Percentiles rank a stretch among this genome's conserved stretches.
phyloP scores from a whole-genome alignment of 1,140 invertebrate genomes.

The Zaprionus inermis region DNA sequence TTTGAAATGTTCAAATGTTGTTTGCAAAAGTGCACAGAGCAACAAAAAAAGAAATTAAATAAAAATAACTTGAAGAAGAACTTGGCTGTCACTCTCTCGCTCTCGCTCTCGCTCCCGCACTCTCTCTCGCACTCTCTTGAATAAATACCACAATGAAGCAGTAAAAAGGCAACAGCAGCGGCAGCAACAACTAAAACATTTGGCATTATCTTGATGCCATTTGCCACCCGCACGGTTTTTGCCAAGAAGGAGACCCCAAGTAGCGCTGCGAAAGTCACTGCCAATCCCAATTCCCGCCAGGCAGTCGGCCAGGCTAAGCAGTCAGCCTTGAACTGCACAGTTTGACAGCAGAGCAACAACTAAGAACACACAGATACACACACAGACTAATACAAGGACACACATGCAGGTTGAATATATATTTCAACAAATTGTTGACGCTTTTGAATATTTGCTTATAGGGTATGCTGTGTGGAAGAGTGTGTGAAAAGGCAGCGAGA shows the following conservation, averaged over 20 bases:
- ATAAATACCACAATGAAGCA: conserved; percentile 41
- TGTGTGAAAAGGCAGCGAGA: too few relatives aligned
- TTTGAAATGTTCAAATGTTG: conserved; percentile 30
- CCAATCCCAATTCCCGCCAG: conserved; percentile 48
- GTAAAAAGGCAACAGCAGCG: conserved; percentile 31
- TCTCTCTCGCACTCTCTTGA: not conserved
- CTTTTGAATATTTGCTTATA: not conserved
- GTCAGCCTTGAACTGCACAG: conserved; percentile 73
- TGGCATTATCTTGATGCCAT: conserved; percentile 51
- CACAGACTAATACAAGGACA: not conserved
- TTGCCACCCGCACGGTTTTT: conserved; percentile 42
- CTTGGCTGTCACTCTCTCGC: not conserved
- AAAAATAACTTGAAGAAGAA: not conserved
- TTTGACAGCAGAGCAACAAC: conserved; percentile 73
- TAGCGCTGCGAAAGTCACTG: conserved; percentile 18
- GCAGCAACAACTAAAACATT: conserved; percentile 32
- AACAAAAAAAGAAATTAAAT: not conserved
- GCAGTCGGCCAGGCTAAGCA: conserved; percentile 32
- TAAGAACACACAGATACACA: conserved; percentile 22
- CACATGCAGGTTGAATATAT: conserved; percentile 35
- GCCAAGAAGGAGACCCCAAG: conserved; percentile 6
- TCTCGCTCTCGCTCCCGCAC: not conserved
- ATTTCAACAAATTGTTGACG: conserved; percentile 40
- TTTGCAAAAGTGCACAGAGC: conserved; percentile 17
- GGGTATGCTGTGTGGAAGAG: not conserved